Conservation (phyloP, 2,113 vertebrate species). For the Triplophysa tibetana region DNA sequence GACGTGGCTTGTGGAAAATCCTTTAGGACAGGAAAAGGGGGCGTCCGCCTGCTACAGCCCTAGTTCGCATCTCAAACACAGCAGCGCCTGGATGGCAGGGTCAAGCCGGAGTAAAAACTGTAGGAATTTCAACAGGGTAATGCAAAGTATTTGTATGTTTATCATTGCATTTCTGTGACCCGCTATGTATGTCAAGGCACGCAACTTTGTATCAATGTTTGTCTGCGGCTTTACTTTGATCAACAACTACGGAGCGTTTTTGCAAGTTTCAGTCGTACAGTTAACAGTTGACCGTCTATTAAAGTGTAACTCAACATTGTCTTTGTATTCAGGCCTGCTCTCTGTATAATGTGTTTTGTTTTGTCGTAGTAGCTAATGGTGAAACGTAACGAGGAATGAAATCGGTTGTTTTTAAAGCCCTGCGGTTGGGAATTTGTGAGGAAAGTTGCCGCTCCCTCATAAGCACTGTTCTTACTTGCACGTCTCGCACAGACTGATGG, state of each 20-base stretch:
- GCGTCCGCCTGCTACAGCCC: conserved; percentile 32
- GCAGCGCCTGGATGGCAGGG: conserved; percentile 82
- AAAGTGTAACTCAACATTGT: neutral
- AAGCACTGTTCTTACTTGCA: neutral
- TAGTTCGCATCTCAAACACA: conserved; percentile 43
- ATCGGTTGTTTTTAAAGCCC: neutral
- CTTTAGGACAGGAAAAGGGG: conserved; percentile 3
- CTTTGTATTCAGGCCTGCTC: neutral
- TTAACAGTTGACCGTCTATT: neutral
- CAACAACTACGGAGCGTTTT: neutral
- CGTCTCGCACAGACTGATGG: neutral
- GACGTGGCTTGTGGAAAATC: conserved; percentile 73
- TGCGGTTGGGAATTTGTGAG: neutral
- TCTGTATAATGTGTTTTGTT: neutral
- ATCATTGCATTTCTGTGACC: neutral
- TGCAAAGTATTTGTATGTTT: neutral
- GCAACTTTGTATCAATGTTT: conserved; percentile 25
- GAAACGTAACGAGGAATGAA: neutral
- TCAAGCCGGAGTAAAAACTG: conserved; percentile 71
- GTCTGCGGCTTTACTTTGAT: neutral
- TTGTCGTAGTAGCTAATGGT: neutral
- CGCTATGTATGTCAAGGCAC: neutral
- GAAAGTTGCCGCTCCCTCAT: conserved; percentile 17
- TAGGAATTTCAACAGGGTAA: conserved; percentile 64
- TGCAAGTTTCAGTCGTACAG: neutral